Conservation (phyloP, 1,140 invertebrate genomes). For the Caenorhabditis inopinata region DNA sequence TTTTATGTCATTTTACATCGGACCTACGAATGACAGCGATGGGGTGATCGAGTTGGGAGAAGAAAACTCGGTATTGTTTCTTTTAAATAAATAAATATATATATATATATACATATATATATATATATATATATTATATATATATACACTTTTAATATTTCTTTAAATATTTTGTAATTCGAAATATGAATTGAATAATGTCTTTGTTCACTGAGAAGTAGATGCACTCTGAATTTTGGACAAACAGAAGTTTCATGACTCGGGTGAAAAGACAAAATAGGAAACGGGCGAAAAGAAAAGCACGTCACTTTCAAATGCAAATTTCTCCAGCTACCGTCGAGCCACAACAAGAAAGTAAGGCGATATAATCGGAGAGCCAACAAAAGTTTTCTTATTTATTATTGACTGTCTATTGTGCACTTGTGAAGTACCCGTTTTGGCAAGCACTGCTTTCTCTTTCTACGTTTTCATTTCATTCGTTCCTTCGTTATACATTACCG, state of each 20-base stretch:
- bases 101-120: too few relatives aligned
- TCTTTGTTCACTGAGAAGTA: not conserved
- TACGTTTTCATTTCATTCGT: not conserved
- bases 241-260: conserved; percentile 12
- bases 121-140: too few relatives aligned
- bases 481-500: not conserved
- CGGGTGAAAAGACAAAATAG: conserved; percentile 9
- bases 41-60: not conserved
- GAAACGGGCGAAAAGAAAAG: not conserved
- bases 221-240: not conserved
- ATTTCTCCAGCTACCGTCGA: not conserved
- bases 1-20: conserved; percentile 28
- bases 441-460: conserved; percentile 19
- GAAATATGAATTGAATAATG: not conserved
- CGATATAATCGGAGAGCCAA: not conserved
- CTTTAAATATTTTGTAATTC: too few relatives aligned
- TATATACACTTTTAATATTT: too few relatives aligned
- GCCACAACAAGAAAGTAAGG: conserved; percentile 1
- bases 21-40: not conserved
- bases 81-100: too few relatives aligned
- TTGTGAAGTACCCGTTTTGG: not conserved
- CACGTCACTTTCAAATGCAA: not conserved
- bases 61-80: not conserved
- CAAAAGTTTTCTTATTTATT: conserved; percentile 24
- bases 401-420: conserved; percentile 29